Conservation (phyloP, 2,888 invertebrate genomes). For the Rhorus exstirpatorius region DNA sequence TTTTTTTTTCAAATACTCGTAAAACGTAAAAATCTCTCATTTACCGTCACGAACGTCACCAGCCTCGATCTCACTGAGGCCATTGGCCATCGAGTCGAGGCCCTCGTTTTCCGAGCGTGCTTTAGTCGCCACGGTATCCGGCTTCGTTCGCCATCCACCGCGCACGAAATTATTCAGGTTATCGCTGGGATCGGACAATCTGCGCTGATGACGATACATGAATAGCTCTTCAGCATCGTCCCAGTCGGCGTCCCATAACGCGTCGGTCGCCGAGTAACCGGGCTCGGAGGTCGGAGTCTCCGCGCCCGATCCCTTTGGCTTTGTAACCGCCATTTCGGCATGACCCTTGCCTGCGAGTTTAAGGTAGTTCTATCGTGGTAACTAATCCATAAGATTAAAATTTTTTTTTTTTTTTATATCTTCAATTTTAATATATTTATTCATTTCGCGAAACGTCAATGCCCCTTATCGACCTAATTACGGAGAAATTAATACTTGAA, state of each 20-base stretch:
- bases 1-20: background rate
- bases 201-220: conserved; percentile 93
- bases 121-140: conserved; percentile 87
- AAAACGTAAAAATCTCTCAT: conserved; percentile 72
- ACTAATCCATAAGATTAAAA: too few species aligned
- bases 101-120: conserved; percentile 97
- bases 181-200: conserved; percentile 97
- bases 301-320: conserved; percentile 95
- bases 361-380: too few species aligned
- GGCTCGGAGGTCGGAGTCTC: conserved; percentile 98
- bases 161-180: conserved; percentile 95
- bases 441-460: too few species aligned
- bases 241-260: conserved; percentile 95
- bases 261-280: conserved; percentile 93
- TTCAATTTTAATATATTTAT: too few species aligned
- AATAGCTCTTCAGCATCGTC: conserved; percentile 95
- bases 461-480: too few species aligned
- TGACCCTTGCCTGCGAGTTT: conserved; percentile 90
- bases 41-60: conserved; percentile 96
- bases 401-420: too few species aligned
- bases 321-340: conserved; percentile 99
- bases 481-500: too few species aligned
- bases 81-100: conserved; percentile 93
- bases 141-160: conserved; percentile 92
- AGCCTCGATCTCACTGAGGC: conserved; percentile 96